Evolutionary conservation across 2,888 invertebrate genomes (phyloP), one percentile per base, ranked within the genome.

Genomic region (Harpagoxenus sublaevis): DNA sequence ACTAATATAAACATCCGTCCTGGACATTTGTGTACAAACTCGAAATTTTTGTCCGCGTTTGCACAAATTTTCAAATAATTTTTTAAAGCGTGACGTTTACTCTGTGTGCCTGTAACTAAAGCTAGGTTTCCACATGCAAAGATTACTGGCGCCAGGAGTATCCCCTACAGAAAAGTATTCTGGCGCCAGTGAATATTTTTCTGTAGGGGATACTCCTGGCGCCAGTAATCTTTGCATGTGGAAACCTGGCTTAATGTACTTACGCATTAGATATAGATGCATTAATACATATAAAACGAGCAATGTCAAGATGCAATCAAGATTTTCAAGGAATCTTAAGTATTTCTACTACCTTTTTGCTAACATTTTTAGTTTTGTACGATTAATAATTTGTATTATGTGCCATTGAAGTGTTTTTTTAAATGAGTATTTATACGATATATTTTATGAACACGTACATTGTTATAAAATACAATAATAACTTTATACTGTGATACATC

Each of bases 1-100:
- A 74, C 71, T 84, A 86, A 81, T 60, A 74, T 60, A 60, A 73
- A 45, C 39, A 73, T 74, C 45, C 48, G 35, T 79, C 23, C 23
- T 74, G 42, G 31, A 68, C 4, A 68, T 39, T 18, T 53, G 9
- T 15, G 23, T 15, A 42, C 10, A 31, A 75, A 35, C 5, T 35
- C 2, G 12, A 75, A 75, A 75, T 65, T 35, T 71, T 74, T 45
- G 60, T 28, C 28, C 28, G 28, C 8, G 5, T 35, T 75, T 48
- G 35, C 31, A 63, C 10, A 63, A 35, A 48, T 73, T 57, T 73
- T 42, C n/a, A 60, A 60, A 45, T 28, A 28, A 28, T 35, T 75
- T 18, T 74, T 62, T 2, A 42, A 73, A 73, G 12, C 23, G 10
- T 23, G 18, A 71, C 15, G 9, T 2, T 15, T 0, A 15, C 12